Evolutionary conservation across 2,888 invertebrate species (phyloP), one percentile per base, ranked within the genome.

Genomic region (Drosophila tripunctata): DNA sequence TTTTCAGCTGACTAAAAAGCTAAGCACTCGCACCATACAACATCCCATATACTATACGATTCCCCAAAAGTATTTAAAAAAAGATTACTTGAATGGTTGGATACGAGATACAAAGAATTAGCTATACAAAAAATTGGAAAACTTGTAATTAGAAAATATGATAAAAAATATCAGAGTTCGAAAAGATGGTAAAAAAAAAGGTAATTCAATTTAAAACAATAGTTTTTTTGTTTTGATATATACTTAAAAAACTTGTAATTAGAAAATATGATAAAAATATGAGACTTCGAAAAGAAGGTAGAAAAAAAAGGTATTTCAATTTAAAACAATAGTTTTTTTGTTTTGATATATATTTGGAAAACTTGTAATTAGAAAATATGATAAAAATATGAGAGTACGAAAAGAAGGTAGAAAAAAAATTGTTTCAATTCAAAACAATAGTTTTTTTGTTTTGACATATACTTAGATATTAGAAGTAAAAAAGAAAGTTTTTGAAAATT

Each of bases 1-100:
- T 62, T n/a, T 60, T 48, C 55, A 65, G 67, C 67, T 66, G 84
- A 66, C 79, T 86, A 87, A 81, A 81, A 81, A 81, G 82, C 85
- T 86, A 87, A 81, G 67, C 87, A 67, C 74, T 66, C 74, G 78
- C 65, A 67, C 56, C 54, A 60, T 40, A 60, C 45, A 45, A 31
- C 30, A 54, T 41, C 51, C 41, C 41, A 43, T 47, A 56, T 45
- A 66, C 51, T 58, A 72, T 45, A 66, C 51, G 54, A 72, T 44
- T 19, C 27, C 3, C 27, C 6, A 4, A 2, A 3, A 27, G 27
- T 27, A 27, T 27, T 27, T 27, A 3, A 3, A 10, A 10, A 27
- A 10, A 27, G 8, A 4, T 21, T 4, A 27, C n/a, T n/a, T n/a
- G n/a, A n/a, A n/a, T n/a, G n/a, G n/a, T n/a, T n/a, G n/a, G n/a